Evolutionary conservation across 64 coral and sea anemone species (phyloP).

Genomic region (Stichodactyla helianthus): DNA sequence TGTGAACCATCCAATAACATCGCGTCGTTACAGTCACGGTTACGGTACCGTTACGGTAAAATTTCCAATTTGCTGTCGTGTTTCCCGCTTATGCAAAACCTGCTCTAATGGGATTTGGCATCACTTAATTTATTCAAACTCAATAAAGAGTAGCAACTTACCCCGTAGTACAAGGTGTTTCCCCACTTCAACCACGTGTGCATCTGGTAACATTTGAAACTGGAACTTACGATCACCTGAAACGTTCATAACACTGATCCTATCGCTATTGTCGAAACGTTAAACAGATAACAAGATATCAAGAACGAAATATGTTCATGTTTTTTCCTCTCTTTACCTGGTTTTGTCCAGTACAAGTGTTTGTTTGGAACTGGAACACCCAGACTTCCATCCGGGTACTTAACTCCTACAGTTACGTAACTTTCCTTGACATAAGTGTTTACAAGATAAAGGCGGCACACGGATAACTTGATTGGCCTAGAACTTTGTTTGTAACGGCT

Average conservation of each 20-base stretch:
- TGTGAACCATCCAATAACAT: too few species aligned
- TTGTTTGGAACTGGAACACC: neutral
- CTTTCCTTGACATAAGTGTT: neutral
- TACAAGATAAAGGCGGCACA: neutral
- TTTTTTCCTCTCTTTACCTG: neutral
- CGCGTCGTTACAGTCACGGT: too few species aligned
- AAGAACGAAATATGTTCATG: too few species aligned
- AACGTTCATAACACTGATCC: neutral
- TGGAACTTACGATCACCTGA: neutral
- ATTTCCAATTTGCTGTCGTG: too few species aligned
- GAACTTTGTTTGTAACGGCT: neutral
- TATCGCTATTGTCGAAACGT: too few species aligned
- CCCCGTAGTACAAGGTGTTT: neutral
- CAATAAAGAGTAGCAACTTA: neutral
- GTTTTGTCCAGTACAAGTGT: slow-evolving; percentile 9
- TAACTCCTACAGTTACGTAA: neutral
- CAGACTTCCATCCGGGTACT: neutral
- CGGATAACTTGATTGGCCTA: neutral
- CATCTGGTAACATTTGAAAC: neutral
- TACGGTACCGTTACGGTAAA: too few species aligned
- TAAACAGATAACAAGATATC: too few species aligned
- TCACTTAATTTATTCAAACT: too few species aligned
- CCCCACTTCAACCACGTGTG: neutral
- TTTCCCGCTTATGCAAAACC: too few species aligned
- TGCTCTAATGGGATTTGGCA: too few species aligned